phyloP scores from a whole-genome alignment of 2,113 vertebrate species.

The Spizaetus ornatus region DNA sequence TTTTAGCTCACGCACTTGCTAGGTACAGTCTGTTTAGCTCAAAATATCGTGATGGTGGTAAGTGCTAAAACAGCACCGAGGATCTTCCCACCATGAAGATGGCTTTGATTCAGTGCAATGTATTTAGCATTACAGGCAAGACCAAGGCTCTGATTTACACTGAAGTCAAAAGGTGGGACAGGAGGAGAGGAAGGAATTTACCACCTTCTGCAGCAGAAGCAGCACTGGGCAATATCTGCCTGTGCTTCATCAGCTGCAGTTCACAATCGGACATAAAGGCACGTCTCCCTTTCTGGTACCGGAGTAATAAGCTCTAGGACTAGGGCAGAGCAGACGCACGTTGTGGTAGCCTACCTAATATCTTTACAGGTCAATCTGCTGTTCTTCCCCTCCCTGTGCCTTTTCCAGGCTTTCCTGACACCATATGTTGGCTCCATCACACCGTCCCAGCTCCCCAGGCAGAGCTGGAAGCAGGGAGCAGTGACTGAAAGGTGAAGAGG shows the following conservation, averaged over 20 bases:
- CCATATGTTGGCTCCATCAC: fast-evolving
- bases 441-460: neutral
- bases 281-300: neutral
- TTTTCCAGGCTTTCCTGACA: neutral
- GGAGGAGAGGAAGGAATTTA: constrained; percentile 6
- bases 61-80: neutral
- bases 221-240: neutral
- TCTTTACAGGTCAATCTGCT: neutral
- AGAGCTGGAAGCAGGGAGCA: neutral
- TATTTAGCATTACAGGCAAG: neutral
- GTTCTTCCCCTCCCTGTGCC: neutral
- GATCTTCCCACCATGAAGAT: neutral
- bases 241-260: neutral
- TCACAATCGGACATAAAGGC: neutral
- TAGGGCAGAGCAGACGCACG: neutral
- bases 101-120: neutral
- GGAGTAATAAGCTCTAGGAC: neutral
- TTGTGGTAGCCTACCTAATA: neutral
- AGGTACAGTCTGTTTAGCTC: neutral
- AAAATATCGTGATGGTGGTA: fast-evolving
- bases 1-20: neutral
- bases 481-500: neutral
- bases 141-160: constrained; percentile 5
- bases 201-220: neutral
- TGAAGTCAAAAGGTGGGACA: neutral